Evolutionary conservation across 2,888 invertebrate genomes (phyloP), one percentile per base, ranked within the genome.

Genomic region (Nephrotoma guestfalica): DNA sequence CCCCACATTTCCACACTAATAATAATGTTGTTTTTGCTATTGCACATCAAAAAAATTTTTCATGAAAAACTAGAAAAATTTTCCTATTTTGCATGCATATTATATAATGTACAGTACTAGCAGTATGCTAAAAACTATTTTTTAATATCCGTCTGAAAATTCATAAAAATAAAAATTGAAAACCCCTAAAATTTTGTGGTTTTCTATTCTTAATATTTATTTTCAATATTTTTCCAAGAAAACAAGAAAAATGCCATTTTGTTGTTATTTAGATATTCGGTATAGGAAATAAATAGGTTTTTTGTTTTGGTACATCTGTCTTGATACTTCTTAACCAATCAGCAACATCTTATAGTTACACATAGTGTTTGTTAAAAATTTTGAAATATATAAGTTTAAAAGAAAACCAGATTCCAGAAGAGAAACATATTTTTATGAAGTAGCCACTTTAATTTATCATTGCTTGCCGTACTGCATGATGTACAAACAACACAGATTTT

Each of bases 121-220:
- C 30, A 43, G 11, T 43, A 43, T 43, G 5, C 18, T 30, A 30
- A 71, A 51, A 30, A 71, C 30, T 30, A 71, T 71, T 9, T 71
- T 84, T 84, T 84, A 84, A 84, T 84, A 84, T 84, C 84, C 84
- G 84, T 84, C 84, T 84, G 84, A 84, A 42, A 42, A 84, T 84
- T 84, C 41, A 57, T 57, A 57, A 57, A 57, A 9, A 71, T 30
- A 71, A 30, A 71, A 71, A 71, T 71, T 71, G 71, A 30, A 71
- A 71, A 71, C 30, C 71, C 71, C 71, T 71, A 71, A 71, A 71
- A 71, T 71, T 71, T 71, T 71, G 71, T 71, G 71, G 71, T 71
- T 71, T 30, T 71, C 71, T 30, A 71, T 71, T 71, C 71, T 18
- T 30, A 71, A 71, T 71, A 71, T 71, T 71, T 30, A 71, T 71